phyloP scores from a whole-genome alignment of 2,888 invertebrate species.

The Sesia bembeciformis region DNA sequence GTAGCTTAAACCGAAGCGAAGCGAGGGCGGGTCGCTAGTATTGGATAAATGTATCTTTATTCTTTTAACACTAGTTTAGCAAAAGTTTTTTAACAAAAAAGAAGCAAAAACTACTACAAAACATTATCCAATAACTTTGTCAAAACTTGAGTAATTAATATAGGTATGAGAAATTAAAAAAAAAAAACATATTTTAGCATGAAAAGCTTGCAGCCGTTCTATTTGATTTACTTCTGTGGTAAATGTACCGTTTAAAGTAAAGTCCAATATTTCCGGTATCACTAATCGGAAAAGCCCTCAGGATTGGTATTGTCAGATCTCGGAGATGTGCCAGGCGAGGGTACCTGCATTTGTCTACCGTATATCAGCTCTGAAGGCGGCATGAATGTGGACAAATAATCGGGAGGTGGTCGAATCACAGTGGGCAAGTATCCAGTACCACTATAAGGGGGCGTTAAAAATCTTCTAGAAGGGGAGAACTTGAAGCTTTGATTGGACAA shows the following conservation, averaged over 20 bases:
- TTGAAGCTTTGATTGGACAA: slow-evolving; percentile 76
- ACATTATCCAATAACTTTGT: too few relatives aligned
- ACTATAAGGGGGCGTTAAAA: slow-evolving; percentile 86
- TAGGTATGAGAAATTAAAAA: too few relatives aligned
- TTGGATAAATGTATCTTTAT: too few relatives aligned
- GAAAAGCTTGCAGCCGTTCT: too few relatives aligned
- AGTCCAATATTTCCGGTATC: slow-evolving; percentile 30
- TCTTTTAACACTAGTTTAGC: too few relatives aligned
- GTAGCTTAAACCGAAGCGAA: too few relatives aligned
- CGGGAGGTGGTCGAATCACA: slow-evolving; percentile 77
- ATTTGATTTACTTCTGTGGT: too few relatives aligned
- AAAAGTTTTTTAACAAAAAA: too few relatives aligned
- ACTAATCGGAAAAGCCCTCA: slow-evolving; percentile 68
- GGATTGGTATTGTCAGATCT: slow-evolving; percentile 68
- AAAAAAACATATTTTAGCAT: too few relatives aligned
- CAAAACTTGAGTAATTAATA: too few relatives aligned
- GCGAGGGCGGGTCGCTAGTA: too few relatives aligned
- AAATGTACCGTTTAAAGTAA: slow-evolving; percentile 15
- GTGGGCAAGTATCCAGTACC: slow-evolving; percentile 89
- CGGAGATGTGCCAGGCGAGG: slow-evolving; percentile 65
- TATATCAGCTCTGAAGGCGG: slow-evolving; percentile 65
- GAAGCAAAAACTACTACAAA: too few relatives aligned
- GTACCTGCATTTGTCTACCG: slow-evolving; percentile 56
- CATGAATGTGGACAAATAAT: slow-evolving; percentile 60
- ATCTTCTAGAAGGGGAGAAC: slow-evolving; percentile 81